Evolutionary conservation across 2,888 invertebrate species (phyloP).

Genomic region (Flexamia atlantica): DNA sequence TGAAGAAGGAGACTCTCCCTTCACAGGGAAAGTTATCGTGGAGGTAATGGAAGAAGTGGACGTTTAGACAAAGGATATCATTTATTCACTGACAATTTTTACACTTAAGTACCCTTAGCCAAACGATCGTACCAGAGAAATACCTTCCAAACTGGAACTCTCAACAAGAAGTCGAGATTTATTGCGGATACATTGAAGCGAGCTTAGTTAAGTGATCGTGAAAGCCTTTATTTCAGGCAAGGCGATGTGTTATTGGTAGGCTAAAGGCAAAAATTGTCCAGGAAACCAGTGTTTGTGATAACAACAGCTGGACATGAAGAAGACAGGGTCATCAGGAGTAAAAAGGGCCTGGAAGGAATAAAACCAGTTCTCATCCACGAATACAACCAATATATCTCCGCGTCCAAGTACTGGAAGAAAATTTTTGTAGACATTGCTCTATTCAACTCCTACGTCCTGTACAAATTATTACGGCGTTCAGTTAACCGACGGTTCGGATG

Average conservation of each 20-base stretch:
- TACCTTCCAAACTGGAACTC: constrained; percentile 1
- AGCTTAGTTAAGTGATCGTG: not conserved
- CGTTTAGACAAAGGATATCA: constrained; percentile 11
- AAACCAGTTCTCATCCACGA: constrained; percentile 1
- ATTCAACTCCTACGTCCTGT: no score
- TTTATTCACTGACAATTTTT: constrained; percentile 24
- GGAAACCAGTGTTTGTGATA: constrained; percentile 3
- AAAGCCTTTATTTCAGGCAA: constrained; percentile 14
- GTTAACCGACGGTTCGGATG: no score
- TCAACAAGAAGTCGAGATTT: constrained; percentile 17
- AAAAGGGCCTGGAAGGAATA: not conserved
- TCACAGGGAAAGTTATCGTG: constrained; percentile 7
- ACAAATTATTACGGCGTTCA: no score
- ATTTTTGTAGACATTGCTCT: no score
- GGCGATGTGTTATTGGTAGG: constrained; percentile 14
- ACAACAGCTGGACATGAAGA: constrained; percentile 23
- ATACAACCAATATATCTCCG: no score
- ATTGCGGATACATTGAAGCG: not conserved
- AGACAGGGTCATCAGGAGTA: constrained; percentile 13
- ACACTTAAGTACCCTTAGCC: constrained; percentile 21
- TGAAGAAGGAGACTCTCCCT: not conserved
- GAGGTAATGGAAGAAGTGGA: not conserved
- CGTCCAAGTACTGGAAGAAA: no score
- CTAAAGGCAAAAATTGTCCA: not conserved
- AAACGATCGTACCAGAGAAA: not conserved